Base-by-base conservation (phyloP, 2,797 vertebrate species). In the Eurystomus glaucurus region DNA sequence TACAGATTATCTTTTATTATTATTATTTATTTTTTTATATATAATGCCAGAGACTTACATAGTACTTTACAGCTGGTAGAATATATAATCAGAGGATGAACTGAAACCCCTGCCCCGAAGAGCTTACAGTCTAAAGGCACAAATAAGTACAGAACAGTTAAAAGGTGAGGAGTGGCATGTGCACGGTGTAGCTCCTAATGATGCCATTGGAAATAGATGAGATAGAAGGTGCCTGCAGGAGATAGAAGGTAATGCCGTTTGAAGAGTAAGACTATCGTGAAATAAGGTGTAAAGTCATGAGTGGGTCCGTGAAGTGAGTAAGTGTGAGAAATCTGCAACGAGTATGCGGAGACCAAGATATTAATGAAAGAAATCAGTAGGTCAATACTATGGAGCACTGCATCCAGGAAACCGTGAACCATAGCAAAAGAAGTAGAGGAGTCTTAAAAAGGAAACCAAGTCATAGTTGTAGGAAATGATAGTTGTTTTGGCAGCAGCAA, bases 61-160 rank as follows among this genome's bases (percentile, higher is more conserved):
- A 78, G 50, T 93, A 83, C 55, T 96, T 97, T 96, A 97, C 91
- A 97, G 52, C 61, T 94, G 61, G 43, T 86, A 94, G 79, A 91
- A 88, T 62, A 71, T 92, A 86, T 88, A 77, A 88, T 77, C 58
- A 93, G 74, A 91, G 57, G 55, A 81, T 58, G 41, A 78, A 90
- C 45, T 69, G 87, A 88, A 95, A 91, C 95, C 92, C 86, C 86
- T 97, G 97, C 97, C 95, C 97, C 85, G 6, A 88, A 95, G 97
- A 97, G 97, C 96, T 97, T 95, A 98, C 96, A 97, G 79, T 97
- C 97, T 97, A 96, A 95, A 94, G 94, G 91, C 68, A 88, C 71
- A 88, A 85, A 61, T 74, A 54, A 80, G 50, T 87, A 87, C 65
- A 72, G 86, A 86, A 66, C 31, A 43, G 35, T 66, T 78, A 35